Conservation (phyloP, 2,797 vertebrate genomes). For the Ptychobarbus kaznakovi region DNA sequence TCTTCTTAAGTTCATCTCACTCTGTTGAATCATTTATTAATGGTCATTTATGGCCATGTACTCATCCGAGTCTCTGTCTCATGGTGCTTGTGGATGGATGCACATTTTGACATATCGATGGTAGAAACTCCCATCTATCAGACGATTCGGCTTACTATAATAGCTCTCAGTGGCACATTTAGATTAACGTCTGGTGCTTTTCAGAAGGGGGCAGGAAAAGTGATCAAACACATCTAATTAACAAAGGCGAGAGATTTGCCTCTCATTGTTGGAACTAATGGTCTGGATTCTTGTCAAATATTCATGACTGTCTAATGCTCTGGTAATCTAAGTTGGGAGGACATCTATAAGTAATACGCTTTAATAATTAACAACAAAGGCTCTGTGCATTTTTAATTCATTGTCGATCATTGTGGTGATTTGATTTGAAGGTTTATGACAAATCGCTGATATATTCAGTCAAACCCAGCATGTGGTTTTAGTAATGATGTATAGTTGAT, state of each 20-base stretch:
- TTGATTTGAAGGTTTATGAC: background rate
- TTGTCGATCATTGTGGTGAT: constrained; percentile 12
- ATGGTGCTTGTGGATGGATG: constrained; percentile 2
- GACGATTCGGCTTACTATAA: constrained; percentile 6
- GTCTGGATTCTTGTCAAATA: constrained; percentile 39
- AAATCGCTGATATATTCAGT: background rate
- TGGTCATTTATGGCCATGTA: constrained; percentile 19
- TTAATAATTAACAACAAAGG: constrained; percentile 34
- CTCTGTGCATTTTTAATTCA: constrained; percentile 12
- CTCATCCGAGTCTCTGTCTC: constrained; percentile 6
- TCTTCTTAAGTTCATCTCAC: background rate
- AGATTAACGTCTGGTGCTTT: constrained; percentile 31
- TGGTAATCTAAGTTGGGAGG: constrained; percentile 21
- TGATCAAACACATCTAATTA: constrained; percentile 47
- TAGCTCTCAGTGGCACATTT: constrained; percentile 12
- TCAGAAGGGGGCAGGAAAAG: constrained; percentile 9
- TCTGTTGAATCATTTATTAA: constrained; percentile 40
- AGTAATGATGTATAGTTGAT: background rate
- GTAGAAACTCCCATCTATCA: constrained; percentile 33
- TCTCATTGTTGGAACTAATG: constrained; percentile 37
- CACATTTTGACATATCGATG: constrained; percentile 25
- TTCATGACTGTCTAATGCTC: constrained; percentile 34
- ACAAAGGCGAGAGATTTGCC: constrained; percentile 11
- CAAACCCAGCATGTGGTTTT: background rate
- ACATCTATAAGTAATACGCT: constrained; percentile 21